Evolutionary conservation across 2,797 vertebrate genomes (phyloP), one percentile per base, ranked within the genome.

Genomic region (Anguilla megastoma): DNA sequence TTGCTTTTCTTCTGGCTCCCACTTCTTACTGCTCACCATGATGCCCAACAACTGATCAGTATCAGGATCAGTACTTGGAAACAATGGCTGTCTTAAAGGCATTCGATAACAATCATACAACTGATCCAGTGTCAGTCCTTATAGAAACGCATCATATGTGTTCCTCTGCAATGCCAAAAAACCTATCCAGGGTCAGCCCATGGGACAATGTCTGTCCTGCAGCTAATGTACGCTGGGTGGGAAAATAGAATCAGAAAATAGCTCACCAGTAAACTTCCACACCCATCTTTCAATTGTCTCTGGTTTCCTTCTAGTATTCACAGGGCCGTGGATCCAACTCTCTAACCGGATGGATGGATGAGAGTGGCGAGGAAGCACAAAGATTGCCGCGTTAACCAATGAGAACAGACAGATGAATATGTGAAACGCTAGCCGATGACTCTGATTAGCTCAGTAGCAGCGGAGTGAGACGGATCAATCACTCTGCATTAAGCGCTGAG

Each of bases 401-500:
- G 76, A 84, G 86, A 18, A 18, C 79, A 21, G n/a, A 18, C 79
- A 33, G n/a, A 41, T 60, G 56, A 63, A 8, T 45, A 10, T 27
- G n/a, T 87, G 58, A 50, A 66, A 79, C 12, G 21, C 33, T 48
- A 54, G 74, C 58, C 56, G 24, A 18, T 63, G 33, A 10, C 7
- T 48, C 41, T 10, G 45, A 82, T 79, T 79, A 21, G 33, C 33
- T 2, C 16, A 30, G 30, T 9, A 36, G 74, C 14, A 69, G 6
- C 16, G 2, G 74, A 41, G 74, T 45, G n/a, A 45, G 52, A 76
- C 76, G 1, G 41, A 45, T 83, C 76, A 87, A 66, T 87, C 86
- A 83, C n/a, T 27, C 76, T 41, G 3, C 48, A 84, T 84, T 83
- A 87, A 87, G 56, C 45, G 45, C 56, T 63, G 41, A 69, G 79